phyloP scores from a whole-genome alignment of 2,113 vertebrate species.

The Daubentonia madagascariensis region DNA sequence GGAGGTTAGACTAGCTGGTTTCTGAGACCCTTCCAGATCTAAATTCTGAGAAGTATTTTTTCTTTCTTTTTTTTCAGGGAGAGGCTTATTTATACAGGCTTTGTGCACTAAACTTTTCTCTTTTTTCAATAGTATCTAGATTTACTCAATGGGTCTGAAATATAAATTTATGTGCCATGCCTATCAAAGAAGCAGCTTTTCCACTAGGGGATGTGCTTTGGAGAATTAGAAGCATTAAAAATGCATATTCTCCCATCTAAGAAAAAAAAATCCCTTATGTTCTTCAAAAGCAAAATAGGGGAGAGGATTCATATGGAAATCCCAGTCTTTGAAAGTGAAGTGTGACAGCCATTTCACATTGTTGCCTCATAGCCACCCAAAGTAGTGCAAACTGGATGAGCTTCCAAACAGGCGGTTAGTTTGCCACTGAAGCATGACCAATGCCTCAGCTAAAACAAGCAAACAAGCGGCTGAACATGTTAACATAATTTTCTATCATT shows the following conservation, averaged over 20 bases:
- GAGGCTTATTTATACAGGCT: neutral
- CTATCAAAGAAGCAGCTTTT: neutral
- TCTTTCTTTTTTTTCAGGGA: neutral
- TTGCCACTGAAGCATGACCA: slow-evolving; percentile 82
- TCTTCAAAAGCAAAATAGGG: slow-evolving; percentile 44
- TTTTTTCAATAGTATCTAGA: neutral
- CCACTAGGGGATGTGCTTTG: neutral
- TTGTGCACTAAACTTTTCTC: neutral
- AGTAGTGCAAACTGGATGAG: slow-evolving; percentile 65
- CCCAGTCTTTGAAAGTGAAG: slow-evolving; percentile 12
- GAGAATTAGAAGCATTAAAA: slow-evolving; percentile 51
- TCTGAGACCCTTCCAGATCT: neutral
- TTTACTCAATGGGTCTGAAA: neutral
- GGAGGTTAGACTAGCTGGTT: neutral
- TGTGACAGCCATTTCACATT: slow-evolving; percentile 2
- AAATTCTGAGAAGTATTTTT: neutral
- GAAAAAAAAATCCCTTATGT: neutral
- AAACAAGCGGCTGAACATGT: slow-evolving; percentile 81
- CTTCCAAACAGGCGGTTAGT: slow-evolving; percentile 80
- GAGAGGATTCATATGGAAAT: neutral
- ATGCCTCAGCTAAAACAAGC: slow-evolving; percentile 80
- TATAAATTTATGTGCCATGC: neutral
- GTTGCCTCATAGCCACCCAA: slow-evolving; percentile 47
- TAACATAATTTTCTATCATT: slow-evolving; percentile 85
- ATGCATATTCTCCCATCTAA: neutral